Percentiles rank a stretch among this genome's conserved stretches.
These are phyloP conservation scores for Agrilus mali DNA, from an alignment of 2,888 invertebrate species.

Conservation along the genomic window DNA sequence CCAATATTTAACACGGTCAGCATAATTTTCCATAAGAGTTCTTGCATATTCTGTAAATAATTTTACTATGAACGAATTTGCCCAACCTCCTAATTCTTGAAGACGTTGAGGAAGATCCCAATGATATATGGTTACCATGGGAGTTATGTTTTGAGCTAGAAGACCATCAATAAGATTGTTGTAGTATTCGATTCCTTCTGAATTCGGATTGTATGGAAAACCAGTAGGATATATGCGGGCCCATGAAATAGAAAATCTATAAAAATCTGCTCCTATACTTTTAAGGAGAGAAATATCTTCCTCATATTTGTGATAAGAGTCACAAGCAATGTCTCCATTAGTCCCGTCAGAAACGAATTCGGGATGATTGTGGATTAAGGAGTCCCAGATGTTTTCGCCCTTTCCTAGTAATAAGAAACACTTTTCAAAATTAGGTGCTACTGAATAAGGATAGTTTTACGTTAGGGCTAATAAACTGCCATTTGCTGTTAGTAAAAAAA, in stretches of 20 bases:
- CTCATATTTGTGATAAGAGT: constrained; percentile 51
- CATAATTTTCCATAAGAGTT: constrained; percentile 24
- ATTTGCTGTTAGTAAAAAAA: too few species aligned
- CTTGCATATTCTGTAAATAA: constrained; percentile 41
- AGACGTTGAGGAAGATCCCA: constrained; percentile 22
- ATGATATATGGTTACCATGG: constrained; percentile 31
- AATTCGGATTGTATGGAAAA: constrained; percentile 48
- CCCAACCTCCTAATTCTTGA: constrained; percentile 49
- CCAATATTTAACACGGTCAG: constrained; percentile 14
- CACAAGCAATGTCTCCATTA: constrained; percentile 47
- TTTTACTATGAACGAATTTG: constrained; percentile 41
- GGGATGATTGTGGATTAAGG: constrained; percentile 33
- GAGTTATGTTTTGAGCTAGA: constrained; percentile 40
- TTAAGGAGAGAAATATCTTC: constrained; percentile 47
- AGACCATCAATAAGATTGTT: constrained; percentile 59
- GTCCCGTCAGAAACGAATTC: constrained; percentile 38
- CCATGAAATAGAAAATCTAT: constrained; percentile 52
- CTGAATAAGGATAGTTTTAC: too few species aligned
- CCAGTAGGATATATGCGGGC: constrained; percentile 52
- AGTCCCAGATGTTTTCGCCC: constrained; percentile 42
- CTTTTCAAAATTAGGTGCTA: too few species aligned
- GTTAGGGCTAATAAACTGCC: too few species aligned
- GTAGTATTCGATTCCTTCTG: constrained; percentile 60
- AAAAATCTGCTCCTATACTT: constrained; percentile 41
- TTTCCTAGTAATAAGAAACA: constrained; percentile 16